Percentiles rank a stretch among this genome's conserved stretches.
phyloP scores from a whole-genome alignment of 2,797 vertebrate species.

The Squalus acanthias region DNA sequence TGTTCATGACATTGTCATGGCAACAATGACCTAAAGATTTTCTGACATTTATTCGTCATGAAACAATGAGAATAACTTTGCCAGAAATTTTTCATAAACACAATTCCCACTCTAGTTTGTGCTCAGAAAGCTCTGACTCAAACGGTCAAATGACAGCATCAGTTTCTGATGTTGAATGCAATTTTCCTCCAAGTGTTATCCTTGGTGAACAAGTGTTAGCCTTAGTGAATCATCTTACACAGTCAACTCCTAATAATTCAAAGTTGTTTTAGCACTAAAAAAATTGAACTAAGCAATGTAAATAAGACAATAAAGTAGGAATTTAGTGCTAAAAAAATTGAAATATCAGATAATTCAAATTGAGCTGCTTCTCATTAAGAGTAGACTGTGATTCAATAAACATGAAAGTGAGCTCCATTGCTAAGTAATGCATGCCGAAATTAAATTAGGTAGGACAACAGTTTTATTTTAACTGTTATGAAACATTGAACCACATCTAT shows the following conservation, averaged over 20 bases:
- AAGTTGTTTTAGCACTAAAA: background rate
- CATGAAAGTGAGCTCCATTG: background rate
- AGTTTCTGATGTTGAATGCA: background rate
- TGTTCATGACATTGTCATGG: slow-evolving; percentile 8
- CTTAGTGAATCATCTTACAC: background rate
- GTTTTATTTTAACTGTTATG: background rate
- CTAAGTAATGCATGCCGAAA: background rate
- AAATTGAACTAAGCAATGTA: background rate
- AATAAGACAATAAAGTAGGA: background rate
- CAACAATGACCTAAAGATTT: slow-evolving; percentile 2
- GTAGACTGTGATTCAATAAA: background rate
- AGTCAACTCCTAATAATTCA: background rate
- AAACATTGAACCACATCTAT: background rate
- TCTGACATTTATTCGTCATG: slow-evolving; percentile 1
- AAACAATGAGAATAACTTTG: background rate
- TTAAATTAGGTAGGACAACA: background rate
- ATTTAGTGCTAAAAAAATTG: background rate
- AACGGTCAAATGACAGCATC: background rate
- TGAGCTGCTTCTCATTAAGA: background rate
- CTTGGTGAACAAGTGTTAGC: background rate
- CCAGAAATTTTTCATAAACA: background rate
- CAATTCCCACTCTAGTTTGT: background rate
- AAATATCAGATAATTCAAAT: background rate
- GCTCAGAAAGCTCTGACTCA: background rate
- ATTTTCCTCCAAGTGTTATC: background rate